These are phyloP conservation scores for Atherinomorus stipes DNA, from an alignment of 2,113 vertebrate genomes.

Conservation along the genomic window DNA sequence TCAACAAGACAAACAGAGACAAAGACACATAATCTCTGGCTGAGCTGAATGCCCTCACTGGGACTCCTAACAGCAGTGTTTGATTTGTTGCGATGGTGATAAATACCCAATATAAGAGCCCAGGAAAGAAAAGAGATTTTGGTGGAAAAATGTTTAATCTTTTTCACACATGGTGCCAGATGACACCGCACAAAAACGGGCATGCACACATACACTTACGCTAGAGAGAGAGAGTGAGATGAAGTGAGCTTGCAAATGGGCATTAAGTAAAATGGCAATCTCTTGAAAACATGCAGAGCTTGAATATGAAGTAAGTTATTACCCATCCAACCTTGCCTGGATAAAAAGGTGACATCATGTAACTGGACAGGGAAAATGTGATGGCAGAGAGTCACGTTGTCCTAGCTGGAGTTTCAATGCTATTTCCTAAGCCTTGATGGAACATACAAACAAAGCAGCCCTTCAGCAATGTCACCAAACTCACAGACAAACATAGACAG, in stretches of 20 bases:
- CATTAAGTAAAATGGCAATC: slow-evolving; percentile 22
- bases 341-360: slow-evolving; percentile 31
- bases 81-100: slow-evolving; percentile 67
- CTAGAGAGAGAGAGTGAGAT: too few relatives aligned
- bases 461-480: slow-evolving; percentile 29
- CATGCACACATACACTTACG: slow-evolving; percentile 1
- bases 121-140: slow-evolving; percentile 54
- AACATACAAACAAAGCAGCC: slow-evolving; percentile 45
- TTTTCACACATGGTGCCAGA: slow-evolving; percentile 60
- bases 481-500: slow-evolving; percentile 31
- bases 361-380: slow-evolving; percentile 9
- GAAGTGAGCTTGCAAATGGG: not conserved
- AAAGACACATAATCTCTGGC: slow-evolving; percentile 19
- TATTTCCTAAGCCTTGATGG: slow-evolving; percentile 28
- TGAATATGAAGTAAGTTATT: slow-evolving; percentile 43
- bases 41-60: slow-evolving; percentile 25
- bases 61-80: slow-evolving; percentile 53
- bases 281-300: slow-evolving; percentile 29
- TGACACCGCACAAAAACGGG: slow-evolving; percentile 31
- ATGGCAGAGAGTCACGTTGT: not conserved
- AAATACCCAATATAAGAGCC: slow-evolving; percentile 48
- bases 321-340: slow-evolving; percentile 1
- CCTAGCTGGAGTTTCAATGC: slow-evolving; percentile 32
- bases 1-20: slow-evolving; percentile 1
- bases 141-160: slow-evolving; percentile 58